These are phyloP conservation scores for Phrynocephalus versicolor DNA, from an alignment of 2,113 vertebrate species.

Conservation along the genomic window DNA sequence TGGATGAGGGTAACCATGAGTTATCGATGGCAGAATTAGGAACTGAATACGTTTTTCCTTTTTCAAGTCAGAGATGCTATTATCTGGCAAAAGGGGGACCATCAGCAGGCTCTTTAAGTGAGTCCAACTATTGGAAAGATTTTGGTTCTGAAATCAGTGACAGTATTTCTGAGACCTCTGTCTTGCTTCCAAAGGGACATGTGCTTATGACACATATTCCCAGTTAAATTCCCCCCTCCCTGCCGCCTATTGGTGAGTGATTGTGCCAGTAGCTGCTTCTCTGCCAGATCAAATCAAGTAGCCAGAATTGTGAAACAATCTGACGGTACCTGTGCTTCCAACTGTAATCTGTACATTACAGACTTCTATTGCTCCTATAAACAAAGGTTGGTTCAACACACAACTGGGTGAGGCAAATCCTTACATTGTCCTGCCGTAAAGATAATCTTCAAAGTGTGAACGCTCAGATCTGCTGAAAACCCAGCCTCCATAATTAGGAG, in stretches of 20 bases:
- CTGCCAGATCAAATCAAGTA: slow-evolving; percentile 5
- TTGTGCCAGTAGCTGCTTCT: slow-evolving; percentile 16
- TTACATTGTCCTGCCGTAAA: slow-evolving; percentile 19
- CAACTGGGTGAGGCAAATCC: slow-evolving; percentile 35
- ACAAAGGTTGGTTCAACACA: not conserved
- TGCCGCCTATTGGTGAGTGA: too few relatives aligned
- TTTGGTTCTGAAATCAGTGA: not conserved
- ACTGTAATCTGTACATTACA: slow-evolving; percentile 9
- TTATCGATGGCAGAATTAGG: not conserved
- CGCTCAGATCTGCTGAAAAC: slow-evolving; percentile 22
- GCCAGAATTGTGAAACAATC: slow-evolving; percentile 31
- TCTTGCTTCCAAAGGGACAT: slow-evolving; percentile 24
- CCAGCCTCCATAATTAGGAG: slow-evolving; percentile 42
- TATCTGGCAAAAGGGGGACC: slow-evolving; percentile 38
- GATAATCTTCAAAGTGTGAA: slow-evolving; percentile 46
- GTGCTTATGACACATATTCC: slow-evolving; percentile 7
- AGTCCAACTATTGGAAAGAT: slow-evolving; percentile 21
- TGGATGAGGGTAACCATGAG: not conserved
- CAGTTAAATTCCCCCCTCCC: too few relatives aligned
- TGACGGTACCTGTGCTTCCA: slow-evolving; percentile 34
- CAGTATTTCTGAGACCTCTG: slow-evolving; percentile 29
- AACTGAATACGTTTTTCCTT: slow-evolving; percentile 31
- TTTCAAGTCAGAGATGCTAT: slow-evolving; percentile 21
- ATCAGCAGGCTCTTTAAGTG: not conserved
- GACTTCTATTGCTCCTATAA: slow-evolving; percentile 2